Conservation (phyloP, 2,888 invertebrate species). For the Vesta saturnalis region DNA sequence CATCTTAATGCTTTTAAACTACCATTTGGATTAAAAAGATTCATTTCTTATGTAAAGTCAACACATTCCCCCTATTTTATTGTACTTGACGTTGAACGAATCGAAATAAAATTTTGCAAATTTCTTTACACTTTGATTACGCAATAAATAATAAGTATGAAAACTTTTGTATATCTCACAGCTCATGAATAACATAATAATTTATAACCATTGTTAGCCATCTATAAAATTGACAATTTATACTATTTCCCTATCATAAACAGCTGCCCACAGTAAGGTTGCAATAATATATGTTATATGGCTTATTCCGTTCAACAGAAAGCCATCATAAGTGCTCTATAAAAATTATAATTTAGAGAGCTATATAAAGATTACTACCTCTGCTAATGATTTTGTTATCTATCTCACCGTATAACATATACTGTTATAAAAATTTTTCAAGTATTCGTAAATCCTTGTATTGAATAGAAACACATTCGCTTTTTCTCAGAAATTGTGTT, state of each 20-base stretch:
- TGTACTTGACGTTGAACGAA: neutral
- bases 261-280: conserved; percentile 30
- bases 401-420: conserved; percentile 9
- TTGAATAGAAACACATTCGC: neutral
- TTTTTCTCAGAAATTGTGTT: too few relatives aligned
- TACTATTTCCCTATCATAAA: conserved; percentile 34
- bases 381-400: conserved; percentile 41
- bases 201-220: conserved; percentile 30
- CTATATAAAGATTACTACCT: conserved; percentile 42
- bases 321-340: conserved; percentile 37
- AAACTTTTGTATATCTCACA: conserved; percentile 7
- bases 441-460: neutral
- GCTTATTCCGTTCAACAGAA: conserved; percentile 29
- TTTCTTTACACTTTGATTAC: neutral
- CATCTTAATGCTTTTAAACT: conserved; percentile 32
- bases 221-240: conserved; percentile 39
- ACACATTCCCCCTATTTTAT: neutral
- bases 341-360: conserved; percentile 45
- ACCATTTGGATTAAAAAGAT: conserved; percentile 27
- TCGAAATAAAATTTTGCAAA: neutral
- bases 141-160: too few relatives aligned
- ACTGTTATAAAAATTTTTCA: neutral
- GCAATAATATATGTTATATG: conserved; percentile 32
- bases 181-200: conserved; percentile 24
- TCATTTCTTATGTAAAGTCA: neutral